Evolutionary conservation across 1,140 invertebrate species (phyloP).

Genomic region (Manduca sexta): DNA sequence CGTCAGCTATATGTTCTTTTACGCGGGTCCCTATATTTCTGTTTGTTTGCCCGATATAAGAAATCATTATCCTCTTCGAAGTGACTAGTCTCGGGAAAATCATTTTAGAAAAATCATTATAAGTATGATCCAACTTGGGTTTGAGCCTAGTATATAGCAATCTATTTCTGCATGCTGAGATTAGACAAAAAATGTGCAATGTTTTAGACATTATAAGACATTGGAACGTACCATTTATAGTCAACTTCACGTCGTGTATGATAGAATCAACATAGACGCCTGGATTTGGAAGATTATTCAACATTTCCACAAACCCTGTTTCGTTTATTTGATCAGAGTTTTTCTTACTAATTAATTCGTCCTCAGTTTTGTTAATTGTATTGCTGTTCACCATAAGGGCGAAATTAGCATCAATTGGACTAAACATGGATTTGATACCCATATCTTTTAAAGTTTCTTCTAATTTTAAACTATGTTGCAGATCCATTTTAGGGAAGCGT

Average conservation of each 20-base stretch:
- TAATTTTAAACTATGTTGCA: conserved; percentile 75
- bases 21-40: no score
- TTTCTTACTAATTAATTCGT: conserved; percentile 23
- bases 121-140: no score
- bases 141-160: no score
- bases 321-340: conserved; percentile 26
- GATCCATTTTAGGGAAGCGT: conserved; percentile 80
- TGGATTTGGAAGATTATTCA: conserved; percentile 65
- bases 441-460: conserved; percentile 72
- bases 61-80: no score
- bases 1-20: no score
- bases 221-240: conserved; percentile 64
- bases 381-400: conserved; percentile 71
- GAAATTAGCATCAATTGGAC: conserved; percentile 76
- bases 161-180: no score
- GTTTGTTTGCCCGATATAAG: no score
- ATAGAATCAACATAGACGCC: conserved; percentile 76
- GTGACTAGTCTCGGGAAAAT: no score
- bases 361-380: conserved; percentile 27
- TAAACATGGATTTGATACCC: conserved; percentile 78
- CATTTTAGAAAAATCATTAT: no score
- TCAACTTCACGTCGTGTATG: conserved; percentile 78
- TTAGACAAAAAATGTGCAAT: no score
- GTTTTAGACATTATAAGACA: no score
- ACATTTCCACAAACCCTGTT: conserved; percentile 22